Evolutionary conservation across 2,888 invertebrate genomes (phyloP).

Genomic region (Drosophila pseudotakahashii): DNA sequence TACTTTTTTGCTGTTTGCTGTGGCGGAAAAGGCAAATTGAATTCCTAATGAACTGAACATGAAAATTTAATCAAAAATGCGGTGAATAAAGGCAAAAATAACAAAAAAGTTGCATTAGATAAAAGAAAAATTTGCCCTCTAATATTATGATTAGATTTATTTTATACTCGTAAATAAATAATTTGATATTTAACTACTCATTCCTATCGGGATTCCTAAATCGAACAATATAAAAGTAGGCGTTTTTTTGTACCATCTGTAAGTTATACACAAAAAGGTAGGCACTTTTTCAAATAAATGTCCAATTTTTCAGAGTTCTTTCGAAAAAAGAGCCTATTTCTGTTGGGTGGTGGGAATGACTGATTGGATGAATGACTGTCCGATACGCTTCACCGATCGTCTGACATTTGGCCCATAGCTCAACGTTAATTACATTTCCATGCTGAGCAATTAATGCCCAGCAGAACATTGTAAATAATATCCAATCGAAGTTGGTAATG

Average conservation of each 20-base stretch:
- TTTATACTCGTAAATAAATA: constrained; percentile 42
- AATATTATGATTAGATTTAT: constrained; percentile 14
- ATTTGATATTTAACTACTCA: constrained; percentile 51
- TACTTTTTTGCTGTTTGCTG: constrained; percentile 22
- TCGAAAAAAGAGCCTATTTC: background rate
- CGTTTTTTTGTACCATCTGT: too few species aligned
- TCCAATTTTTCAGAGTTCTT: background rate
- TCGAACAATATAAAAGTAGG: too few species aligned
- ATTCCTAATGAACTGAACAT: constrained; percentile 73
- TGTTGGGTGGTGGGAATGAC: constrained; percentile 4
- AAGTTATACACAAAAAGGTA: background rate
- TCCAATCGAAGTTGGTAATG: background rate
- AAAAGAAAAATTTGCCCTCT: background rate
- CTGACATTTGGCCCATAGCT: constrained; percentile 20
- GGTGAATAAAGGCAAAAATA: constrained; percentile 45
- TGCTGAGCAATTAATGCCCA: constrained; percentile 39
- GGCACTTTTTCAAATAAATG: constrained; percentile 13
- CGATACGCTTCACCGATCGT: constrained; percentile 14
- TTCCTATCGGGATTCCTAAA: too few species aligned
- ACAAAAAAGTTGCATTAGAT: constrained; percentile 12
- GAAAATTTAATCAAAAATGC: constrained; percentile 69
- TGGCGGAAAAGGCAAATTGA: constrained; percentile 59
- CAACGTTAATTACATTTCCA: constrained; percentile 61
- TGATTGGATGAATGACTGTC: constrained; percentile 17
- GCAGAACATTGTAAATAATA: background rate